A percentile compares a stretch with the other conserved stretches of the same genome.
These are phyloP conservation scores for Trachops cirrhosus DNA, from an alignment of 2,797 vertebrate species.

Conservation along the genomic window DNA sequence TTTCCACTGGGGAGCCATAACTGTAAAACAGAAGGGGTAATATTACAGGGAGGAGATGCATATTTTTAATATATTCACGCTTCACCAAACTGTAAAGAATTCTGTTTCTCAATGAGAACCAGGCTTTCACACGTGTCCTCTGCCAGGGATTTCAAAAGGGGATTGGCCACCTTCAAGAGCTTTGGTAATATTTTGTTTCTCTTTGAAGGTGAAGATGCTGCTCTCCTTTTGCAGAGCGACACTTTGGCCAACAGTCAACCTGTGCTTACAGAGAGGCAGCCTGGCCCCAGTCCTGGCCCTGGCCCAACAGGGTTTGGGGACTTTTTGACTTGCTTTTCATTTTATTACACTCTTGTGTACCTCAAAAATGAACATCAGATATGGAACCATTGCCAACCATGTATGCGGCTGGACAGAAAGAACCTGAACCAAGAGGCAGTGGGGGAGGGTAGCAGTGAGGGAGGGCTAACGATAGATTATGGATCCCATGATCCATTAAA, in stretches of 20 bases:
- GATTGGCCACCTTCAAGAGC: background rate
- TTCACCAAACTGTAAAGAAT: background rate
- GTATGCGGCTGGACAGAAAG: background rate
- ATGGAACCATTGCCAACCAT: background rate
- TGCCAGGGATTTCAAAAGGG: background rate
- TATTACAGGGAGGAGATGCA: background rate
- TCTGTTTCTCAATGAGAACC: background rate
- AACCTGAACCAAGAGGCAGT: background rate
- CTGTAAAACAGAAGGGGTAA: background rate
- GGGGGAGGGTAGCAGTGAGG: background rate
- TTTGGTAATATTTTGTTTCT: background rate
- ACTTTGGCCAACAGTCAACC: background rate
- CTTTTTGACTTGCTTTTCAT: background rate
- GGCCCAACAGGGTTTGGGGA: background rate
- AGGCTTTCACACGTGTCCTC: background rate
- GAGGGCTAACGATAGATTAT: no score
- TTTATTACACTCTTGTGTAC: background rate
- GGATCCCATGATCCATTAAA: fast-evolving
- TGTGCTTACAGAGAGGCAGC: background rate
- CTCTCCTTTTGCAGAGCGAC: background rate
- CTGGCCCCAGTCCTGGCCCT: background rate
- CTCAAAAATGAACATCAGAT: background rate
- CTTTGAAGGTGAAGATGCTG: fast-evolving
- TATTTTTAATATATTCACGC: background rate
- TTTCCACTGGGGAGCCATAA: background rate